A percentile compares a stretch with the other conserved stretches of the same genome.
Conservation (phyloP, 2,113 vertebrate species). For the Suricata suricatta region DNA sequence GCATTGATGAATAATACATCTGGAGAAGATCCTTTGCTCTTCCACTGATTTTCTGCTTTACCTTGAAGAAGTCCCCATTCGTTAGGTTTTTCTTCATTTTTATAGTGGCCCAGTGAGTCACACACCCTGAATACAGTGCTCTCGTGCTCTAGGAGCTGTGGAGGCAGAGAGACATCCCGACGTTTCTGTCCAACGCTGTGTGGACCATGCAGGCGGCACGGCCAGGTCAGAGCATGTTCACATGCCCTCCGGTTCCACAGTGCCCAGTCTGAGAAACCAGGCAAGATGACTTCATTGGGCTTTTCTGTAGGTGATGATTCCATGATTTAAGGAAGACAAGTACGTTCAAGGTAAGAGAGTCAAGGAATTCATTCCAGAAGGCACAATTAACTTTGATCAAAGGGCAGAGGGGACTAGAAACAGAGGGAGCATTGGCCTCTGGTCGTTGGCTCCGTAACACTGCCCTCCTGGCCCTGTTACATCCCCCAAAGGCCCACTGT, state of each 20-base stretch:
- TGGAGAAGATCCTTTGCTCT: neutral
- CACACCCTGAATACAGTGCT: neutral
- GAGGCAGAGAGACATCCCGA: rapidly evolving
- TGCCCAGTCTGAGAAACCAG: rapidly evolving
- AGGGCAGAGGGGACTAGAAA: neutral
- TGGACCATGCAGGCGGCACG: neutral
- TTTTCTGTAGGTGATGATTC: no score
- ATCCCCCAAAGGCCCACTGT: rapidly evolving
- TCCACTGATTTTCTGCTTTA: neutral
- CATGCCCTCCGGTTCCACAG: rapidly evolving
- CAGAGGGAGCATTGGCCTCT: rapidly evolving
- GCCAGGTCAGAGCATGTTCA: neutral
- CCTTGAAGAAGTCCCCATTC: rapidly evolving
- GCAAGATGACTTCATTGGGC: neutral
- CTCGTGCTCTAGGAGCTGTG: rapidly evolving
- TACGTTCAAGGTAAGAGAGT: neutral
- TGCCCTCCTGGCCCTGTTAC: rapidly evolving
- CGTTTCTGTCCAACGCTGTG: rapidly evolving
- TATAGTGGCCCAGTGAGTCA: neutral
- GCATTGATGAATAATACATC: no score
- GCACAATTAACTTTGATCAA: neutral
- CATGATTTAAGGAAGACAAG: neutral
- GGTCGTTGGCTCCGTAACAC: rapidly evolving
- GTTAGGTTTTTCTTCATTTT: neutral
- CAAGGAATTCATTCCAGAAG: neutral